Conservation (phyloP, 1,140 invertebrate genomes). For the Acyrthosiphon pisum region DNA sequence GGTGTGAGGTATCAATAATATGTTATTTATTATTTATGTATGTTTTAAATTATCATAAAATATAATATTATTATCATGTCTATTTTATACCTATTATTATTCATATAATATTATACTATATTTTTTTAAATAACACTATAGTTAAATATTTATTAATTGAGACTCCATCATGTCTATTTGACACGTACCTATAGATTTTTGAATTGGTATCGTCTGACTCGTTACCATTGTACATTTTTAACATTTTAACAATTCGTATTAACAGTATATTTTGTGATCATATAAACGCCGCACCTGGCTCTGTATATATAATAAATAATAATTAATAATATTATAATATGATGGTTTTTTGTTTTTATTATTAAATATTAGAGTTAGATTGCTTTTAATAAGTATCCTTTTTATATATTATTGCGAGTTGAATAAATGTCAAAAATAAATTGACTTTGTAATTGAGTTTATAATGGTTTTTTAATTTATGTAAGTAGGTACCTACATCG, state of each 20-base stretch:
- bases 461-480: slow-evolving; percentile 30
- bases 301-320: background rate
- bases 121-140: background rate
- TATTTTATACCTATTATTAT: background rate
- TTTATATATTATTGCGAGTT: background rate
- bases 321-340: background rate
- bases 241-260: background rate
- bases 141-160: background rate
- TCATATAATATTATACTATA: background rate
- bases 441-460: background rate
- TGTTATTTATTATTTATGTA: background rate
- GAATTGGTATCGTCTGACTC: background rate
- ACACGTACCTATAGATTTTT: background rate
- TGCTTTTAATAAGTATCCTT: background rate
- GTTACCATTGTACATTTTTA: background rate
- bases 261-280: background rate
- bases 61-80: background rate
- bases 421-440: slow-evolving; percentile 1
- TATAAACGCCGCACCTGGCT: background rate
- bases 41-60: background rate
- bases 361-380: background rate
- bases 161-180: background rate
- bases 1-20: background rate
- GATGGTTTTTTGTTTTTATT: background rate
- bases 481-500: background rate